These are phyloP conservation scores for Mus caroli DNA, from an alignment of 2,797 vertebrate genomes.

Conservation along the genomic window DNA sequence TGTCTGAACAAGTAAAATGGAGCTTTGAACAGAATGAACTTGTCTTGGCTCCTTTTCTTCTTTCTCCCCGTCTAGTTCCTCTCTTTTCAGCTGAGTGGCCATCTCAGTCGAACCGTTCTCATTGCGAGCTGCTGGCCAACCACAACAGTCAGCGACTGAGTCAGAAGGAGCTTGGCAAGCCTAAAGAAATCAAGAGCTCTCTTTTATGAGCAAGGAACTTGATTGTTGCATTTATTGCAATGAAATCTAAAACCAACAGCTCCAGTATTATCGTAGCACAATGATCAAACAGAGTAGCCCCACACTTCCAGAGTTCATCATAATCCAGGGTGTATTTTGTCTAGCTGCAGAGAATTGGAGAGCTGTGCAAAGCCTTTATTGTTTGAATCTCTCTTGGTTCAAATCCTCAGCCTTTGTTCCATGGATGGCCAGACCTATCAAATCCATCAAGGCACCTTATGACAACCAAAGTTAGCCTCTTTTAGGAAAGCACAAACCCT, in stretches of 20 bases:
- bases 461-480: neutral
- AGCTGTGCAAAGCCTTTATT: neutral
- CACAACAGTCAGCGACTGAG: accelerated
- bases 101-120: too few relatives aligned
- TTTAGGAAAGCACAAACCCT: neutral
- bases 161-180: neutral
- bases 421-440: neutral
- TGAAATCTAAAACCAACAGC: neutral
- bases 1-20: too few relatives aligned
- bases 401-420: neutral
- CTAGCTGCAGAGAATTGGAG: neutral
- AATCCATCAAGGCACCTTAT: neutral
- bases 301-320: neutral
- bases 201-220: neutral
- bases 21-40: too few relatives aligned
- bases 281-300: accelerated
- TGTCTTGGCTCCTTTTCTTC: too few relatives aligned
- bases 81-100: too few relatives aligned
- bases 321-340: neutral
- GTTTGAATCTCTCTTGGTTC: neutral
- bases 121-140: too few relatives aligned
- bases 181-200: neutral
- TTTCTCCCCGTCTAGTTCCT: too few relatives aligned
- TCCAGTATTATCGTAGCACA: neutral
- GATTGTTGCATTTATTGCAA: too few relatives aligned